A percentile compares a stretch with the other conserved stretches of the same genome.
Evolutionary conservation across 2,113 vertebrate genomes (phyloP).

Genomic region (Archilochus colubris): DNA sequence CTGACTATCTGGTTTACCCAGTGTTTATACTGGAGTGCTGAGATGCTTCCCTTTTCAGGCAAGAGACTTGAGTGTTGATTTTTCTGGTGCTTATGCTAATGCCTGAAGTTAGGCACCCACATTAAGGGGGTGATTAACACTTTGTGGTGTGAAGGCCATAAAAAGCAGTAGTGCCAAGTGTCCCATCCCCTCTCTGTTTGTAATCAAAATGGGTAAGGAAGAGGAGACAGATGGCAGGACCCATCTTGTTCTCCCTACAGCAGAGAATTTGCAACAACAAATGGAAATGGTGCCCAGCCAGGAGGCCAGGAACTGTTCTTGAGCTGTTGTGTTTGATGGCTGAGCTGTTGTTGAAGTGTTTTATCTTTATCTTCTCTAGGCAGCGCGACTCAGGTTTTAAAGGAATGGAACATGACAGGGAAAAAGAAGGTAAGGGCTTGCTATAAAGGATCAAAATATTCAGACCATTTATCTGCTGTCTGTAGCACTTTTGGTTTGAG

Average conservation of each 20-base stretch:
- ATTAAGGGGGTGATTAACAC: not conserved
- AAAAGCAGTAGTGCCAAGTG: not conserved
- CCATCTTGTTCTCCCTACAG: not conserved
- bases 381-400: conserved; percentile 79
- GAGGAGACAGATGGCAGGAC: not conserved
- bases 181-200: not conserved
- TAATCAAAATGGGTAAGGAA: not conserved
- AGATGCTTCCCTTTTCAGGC: not conserved
- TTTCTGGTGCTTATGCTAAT: not conserved
- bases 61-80: not conserved
- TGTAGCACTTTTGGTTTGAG: not conserved
- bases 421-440: conserved; percentile 81
- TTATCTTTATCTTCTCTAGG: conserved; percentile 70
- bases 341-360: conserved; percentile 30
- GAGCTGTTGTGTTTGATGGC: not conserved
- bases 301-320: conserved; percentile 3
- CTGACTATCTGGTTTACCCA: not conserved
- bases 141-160: not conserved
- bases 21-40: not conserved
- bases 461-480: not conserved
- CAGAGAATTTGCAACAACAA: conserved; percentile 3
- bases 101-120: not conserved
- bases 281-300: not conserved
- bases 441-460: not conserved
- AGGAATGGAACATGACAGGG: conserved; percentile 83